Percentiles rank a stretch among this genome's conserved stretches.
These are phyloP conservation scores for Sciurus vulgaris DNA, from an alignment of 2,797 vertebrate genomes.

Conservation along the genomic window DNA sequence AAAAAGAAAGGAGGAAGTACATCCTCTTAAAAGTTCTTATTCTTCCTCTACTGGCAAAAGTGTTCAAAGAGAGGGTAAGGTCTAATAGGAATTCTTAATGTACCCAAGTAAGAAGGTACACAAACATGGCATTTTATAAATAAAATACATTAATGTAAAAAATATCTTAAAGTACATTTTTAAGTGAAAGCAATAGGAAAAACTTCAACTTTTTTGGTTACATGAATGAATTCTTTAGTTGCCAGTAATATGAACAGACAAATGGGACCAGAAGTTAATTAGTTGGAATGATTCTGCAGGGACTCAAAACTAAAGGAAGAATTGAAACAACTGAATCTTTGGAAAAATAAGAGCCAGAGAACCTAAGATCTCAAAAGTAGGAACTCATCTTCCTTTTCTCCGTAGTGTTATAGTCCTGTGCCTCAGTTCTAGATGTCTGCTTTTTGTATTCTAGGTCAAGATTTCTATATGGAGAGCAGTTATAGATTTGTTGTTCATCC, in stretches of 20 bases:
- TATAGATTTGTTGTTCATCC: slow-evolving; percentile 36
- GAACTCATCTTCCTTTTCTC: background rate
- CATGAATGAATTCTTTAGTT: slow-evolving; percentile 39
- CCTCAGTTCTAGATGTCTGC: background rate
- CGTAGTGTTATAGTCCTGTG: background rate
- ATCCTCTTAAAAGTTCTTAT: background rate
- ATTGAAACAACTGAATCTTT: slow-evolving; percentile 6
- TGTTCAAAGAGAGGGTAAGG: background rate
- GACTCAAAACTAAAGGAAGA: background rate
- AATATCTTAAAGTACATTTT: background rate
- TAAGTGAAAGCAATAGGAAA: background rate
- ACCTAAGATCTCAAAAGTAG: background rate
- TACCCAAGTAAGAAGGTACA: background rate
- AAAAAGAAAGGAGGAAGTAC: background rate
- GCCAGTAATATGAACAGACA: background rate
- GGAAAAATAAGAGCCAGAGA: background rate
- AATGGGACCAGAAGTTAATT: background rate
- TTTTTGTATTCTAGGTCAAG: background rate
- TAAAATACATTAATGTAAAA: slow-evolving; percentile 10
- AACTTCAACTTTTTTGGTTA: background rate
- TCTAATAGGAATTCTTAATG: background rate
- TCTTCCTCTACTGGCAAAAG: slow-evolving; percentile 9
- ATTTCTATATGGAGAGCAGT: background rate
- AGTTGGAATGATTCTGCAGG: background rate
- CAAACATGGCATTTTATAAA: background rate